Conservation (phyloP, 2,797 vertebrate species). For the Phataginus tetradactyla region DNA sequence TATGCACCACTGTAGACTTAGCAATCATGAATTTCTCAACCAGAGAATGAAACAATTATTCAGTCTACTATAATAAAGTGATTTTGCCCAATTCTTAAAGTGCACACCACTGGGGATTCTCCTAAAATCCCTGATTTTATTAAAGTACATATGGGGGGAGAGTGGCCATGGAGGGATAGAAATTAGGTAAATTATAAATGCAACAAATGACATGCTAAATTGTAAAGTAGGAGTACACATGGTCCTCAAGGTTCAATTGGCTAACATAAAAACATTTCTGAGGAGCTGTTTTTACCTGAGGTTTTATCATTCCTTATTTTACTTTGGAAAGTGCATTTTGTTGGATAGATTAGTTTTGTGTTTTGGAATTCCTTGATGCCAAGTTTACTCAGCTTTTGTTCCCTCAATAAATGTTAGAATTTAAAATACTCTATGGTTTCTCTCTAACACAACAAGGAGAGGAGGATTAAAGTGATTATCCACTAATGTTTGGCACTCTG, state of each 20-base stretch:
- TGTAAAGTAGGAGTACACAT: background rate
- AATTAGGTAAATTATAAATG: conserved; percentile 50
- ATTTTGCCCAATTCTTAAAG: conserved; percentile 59
- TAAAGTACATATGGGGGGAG: conserved; percentile 5
- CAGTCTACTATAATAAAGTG: conserved; percentile 29
- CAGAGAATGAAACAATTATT: conserved; percentile 65
- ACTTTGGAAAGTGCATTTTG: background rate
- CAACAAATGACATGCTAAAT: conserved; percentile 36
- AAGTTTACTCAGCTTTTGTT: conserved; percentile 19
- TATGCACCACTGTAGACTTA: conserved; percentile 52
- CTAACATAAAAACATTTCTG: background rate
- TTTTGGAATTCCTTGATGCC: conserved; percentile 8
- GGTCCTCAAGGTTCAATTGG: background rate
- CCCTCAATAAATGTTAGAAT: background rate
- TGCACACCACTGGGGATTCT: conserved; percentile 27
- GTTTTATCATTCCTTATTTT: conserved; percentile 2
- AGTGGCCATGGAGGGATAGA: background rate
- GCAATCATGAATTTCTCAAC: conserved; percentile 44
- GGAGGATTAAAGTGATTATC: conserved; percentile 16
- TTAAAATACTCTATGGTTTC: conserved; percentile 10
- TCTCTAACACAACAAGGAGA: background rate
- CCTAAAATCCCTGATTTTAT: conserved; percentile 64
- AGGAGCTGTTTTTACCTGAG: conserved; percentile 24
- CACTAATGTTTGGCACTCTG: background rate
- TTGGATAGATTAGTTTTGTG: background rate